Evolutionary conservation across 2,113 vertebrate species (phyloP), one percentile per base, ranked within the genome.

Genomic region (Siniperca knerii): DNA sequence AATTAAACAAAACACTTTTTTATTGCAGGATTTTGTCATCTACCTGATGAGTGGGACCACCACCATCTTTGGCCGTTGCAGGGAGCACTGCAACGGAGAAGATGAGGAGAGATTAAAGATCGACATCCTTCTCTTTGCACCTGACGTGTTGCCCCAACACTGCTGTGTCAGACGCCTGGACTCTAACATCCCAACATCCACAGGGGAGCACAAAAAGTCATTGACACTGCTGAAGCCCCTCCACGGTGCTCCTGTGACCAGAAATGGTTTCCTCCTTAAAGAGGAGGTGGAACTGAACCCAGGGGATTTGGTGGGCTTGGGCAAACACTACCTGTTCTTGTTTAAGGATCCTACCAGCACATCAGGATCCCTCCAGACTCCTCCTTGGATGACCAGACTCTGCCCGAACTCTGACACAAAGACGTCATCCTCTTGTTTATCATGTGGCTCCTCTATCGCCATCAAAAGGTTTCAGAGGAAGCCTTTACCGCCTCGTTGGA

Each of bases 301-400:
- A 0, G 96, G 96, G 6, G 96, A 96, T 86, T 82, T 96, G n/a
- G 92, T 96, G 4, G 95, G 96, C 8, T 71, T 96, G 69, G 96
- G 96, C 12, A 93, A 94, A 75, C 93, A 96, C 82, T 96, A 96
- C 81, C 86, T 96, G 25, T 95, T 96, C 85, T 92, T 96, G 94
- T 96, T 95, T 65, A 96, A 96, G 79, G 96, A 96, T 84, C 96
- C 96, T 16, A 95, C 95, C 6, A 79, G 84, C 66, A 8, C 67
- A 5, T 29, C 88, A 2, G 82, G 82, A 8, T 37, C 86, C 20
- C 60, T 69, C 1, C 89, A 92, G 62, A 87, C 87, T 1, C 95
- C 95, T 1, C 82, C 81, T 0, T 96, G 95, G 96, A 92, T 96
- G 92, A 81, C 86, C 23, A 87, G 88, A 16, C 87, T 95, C 15